phyloP scores from a whole-genome alignment of 2,888 invertebrate species.

The Andrena bicolor region DNA sequence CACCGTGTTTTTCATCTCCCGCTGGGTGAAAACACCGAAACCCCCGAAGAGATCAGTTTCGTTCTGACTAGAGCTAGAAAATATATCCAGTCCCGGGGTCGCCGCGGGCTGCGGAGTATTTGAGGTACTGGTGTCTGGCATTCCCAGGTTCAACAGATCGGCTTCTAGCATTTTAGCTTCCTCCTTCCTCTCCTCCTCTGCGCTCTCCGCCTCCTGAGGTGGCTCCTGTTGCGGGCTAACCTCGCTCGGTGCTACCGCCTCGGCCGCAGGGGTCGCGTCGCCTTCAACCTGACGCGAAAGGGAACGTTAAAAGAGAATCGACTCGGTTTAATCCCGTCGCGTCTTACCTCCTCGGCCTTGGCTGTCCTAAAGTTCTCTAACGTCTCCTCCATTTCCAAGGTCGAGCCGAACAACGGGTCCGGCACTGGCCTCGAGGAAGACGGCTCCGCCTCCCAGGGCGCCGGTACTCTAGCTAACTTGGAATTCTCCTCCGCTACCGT shows the following conservation, averaged over 20 bases:
- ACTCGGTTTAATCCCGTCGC: neutral
- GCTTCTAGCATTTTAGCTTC: conserved; percentile 77
- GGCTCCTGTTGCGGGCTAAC: conserved; percentile 29
- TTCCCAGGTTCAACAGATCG: conserved; percentile 82
- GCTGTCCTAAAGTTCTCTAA: conserved; percentile 89
- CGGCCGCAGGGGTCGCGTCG: conserved; percentile 13
- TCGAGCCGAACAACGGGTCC: conserved; percentile 90
- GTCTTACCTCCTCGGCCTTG: conserved; percentile 85
- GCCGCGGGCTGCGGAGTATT: conserved; percentile 62
- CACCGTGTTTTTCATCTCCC: conserved; percentile 58
- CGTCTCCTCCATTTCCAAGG: conserved; percentile 93
- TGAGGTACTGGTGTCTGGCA: conserved; percentile 64
- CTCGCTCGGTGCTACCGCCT: conserved; percentile 12
- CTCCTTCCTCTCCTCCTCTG: conserved; percentile 53
- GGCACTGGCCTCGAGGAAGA: conserved; percentile 86
- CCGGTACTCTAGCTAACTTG: conserved; percentile 88
- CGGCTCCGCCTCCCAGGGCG: conserved; percentile 91
- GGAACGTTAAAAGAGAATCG: neutral
- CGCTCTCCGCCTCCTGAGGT: conserved; percentile 26
- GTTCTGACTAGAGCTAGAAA: conserved; percentile 76
- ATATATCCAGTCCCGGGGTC: conserved; percentile 80
- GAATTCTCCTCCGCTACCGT: conserved; percentile 90
- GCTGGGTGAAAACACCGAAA: conserved; percentile 77
- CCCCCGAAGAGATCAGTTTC: conserved; percentile 81
- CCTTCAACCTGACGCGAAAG: conserved; percentile 20